These are phyloP conservation scores for Smithornis capensis DNA, from an alignment of 2,113 vertebrate genomes.

Conservation along the genomic window DNA sequence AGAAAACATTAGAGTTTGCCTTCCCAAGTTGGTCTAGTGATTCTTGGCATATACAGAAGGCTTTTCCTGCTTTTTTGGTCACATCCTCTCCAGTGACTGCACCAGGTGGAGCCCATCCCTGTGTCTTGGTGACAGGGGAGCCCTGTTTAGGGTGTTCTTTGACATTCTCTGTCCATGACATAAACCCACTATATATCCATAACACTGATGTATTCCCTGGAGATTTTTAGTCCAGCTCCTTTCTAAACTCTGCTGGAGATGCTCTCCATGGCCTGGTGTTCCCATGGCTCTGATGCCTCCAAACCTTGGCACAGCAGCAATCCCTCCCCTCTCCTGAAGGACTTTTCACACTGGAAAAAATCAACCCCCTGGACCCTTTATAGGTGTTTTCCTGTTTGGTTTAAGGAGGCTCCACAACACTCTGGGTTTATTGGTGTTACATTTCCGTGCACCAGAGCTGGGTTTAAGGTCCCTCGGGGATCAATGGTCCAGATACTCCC, in stretches of 20 bases:
- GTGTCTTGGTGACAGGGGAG: neutral
- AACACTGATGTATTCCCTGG: neutral
- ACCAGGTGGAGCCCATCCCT: neutral
- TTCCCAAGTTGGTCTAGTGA: neutral
- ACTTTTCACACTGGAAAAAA: neutral
- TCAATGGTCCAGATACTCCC: neutral
- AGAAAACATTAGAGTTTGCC: neutral
- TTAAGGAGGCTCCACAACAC: neutral
- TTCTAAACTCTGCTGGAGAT: neutral
- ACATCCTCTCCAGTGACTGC: accelerated
- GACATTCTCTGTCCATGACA: no score
- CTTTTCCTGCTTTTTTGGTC: neutral
- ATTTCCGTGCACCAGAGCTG: neutral
- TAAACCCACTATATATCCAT: neutral
- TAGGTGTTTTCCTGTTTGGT: neutral
- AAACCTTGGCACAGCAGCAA: neutral
- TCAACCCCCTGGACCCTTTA: neutral
- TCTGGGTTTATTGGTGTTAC: neutral
- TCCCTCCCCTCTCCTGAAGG: neutral
- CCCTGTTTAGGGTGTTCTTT: neutral
- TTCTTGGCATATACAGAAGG: neutral
- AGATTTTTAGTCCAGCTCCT: neutral
- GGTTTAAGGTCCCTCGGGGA: neutral
- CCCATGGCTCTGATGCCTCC: neutral
- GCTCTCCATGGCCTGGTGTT: accelerated